Evolutionary conservation across 2,797 vertebrate species (phyloP).

Genomic region (Gymnothorax javanicus): DNA sequence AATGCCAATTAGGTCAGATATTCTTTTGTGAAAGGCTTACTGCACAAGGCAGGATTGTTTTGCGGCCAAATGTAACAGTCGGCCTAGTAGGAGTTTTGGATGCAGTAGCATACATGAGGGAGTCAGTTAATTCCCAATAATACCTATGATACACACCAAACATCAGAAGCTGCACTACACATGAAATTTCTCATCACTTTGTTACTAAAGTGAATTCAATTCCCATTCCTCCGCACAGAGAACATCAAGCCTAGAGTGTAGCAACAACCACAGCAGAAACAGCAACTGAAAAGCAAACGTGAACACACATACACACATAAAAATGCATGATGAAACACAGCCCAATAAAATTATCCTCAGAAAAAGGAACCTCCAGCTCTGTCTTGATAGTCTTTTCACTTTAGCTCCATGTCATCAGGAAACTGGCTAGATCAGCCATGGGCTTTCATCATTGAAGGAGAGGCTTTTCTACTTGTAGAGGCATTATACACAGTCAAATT

Average conservation of each 20-base stretch:
- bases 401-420: neutral
- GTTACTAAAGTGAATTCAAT: too few species aligned
- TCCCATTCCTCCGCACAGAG: too few species aligned
- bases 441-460: neutral
- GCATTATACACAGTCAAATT: neutral
- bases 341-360: neutral
- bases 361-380: neutral
- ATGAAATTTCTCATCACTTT: too few species aligned
- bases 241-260: too few species aligned
- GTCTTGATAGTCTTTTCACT: neutral
- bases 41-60: neutral
- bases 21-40: neutral
- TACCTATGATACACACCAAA: conserved; percentile 1
- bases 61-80: neutral
- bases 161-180: too few species aligned
- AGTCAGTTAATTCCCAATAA: neutral
- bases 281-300: neutral
- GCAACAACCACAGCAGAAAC: too few species aligned
- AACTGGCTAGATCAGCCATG: neutral
- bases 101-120: neutral
- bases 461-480: neutral
- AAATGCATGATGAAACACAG: neutral
- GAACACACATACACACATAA: conserved; percentile 1
- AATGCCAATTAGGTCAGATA: neutral
- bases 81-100: neutral